phyloP scores from a whole-genome alignment of 2,888 invertebrate genomes.

The Drosophila demipolita region DNA sequence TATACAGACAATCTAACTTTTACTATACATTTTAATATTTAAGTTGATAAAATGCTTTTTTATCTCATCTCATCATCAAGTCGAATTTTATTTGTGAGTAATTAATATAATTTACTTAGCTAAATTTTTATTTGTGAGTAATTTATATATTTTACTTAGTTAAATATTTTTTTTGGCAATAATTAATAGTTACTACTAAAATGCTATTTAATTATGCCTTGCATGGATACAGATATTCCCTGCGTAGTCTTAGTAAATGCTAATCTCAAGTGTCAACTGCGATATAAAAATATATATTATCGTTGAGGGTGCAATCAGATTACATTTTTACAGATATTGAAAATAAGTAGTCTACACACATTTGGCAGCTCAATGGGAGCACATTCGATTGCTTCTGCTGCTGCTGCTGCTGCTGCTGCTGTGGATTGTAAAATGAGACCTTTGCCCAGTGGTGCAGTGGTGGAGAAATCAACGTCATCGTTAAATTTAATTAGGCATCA shows the following conservation, averaged over 20 bases:
- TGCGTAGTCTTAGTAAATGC: not conserved
- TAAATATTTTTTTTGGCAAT: rapidly evolving
- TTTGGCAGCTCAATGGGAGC: constrained; percentile 31
- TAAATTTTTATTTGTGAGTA: not conserved
- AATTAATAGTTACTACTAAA: not conserved
- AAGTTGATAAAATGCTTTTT: not conserved
- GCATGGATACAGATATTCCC: not conserved
- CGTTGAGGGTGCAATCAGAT: not conserved
- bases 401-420: constrained; percentile 14
- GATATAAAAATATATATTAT: not conserved
- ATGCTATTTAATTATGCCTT: not conserved
- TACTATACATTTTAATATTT: not conserved
- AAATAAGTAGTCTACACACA: constrained; percentile 10
- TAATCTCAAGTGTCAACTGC: constrained; percentile 10
- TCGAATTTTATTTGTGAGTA: not conserved
- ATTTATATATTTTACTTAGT: not conserved
- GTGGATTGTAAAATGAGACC: constrained; percentile 54
- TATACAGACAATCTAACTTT: not conserved
- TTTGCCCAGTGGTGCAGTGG: constrained; percentile 9
- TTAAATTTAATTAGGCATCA: constrained; percentile 84
- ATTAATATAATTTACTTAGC: not conserved
- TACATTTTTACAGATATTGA: not conserved
- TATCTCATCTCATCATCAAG: no score
- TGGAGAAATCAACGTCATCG: constrained; percentile 72
- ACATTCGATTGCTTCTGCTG: constrained; percentile 24